Base-by-base conservation (phyloP, 2,888 invertebrate genomes). In the Ochropleura leucogaster region DNA sequence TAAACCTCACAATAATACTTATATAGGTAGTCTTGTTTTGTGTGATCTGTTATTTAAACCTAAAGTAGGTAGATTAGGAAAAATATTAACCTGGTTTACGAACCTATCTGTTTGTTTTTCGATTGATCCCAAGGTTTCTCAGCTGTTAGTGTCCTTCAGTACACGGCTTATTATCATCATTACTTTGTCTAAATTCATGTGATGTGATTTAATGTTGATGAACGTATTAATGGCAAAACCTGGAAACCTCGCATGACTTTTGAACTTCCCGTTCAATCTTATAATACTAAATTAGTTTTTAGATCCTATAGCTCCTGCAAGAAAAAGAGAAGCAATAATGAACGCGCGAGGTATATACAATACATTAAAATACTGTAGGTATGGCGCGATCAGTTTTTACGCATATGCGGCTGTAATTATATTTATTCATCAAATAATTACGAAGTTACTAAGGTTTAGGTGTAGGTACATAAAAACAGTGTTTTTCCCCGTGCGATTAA, bases 271-370 rank as follows among this genome's bases (percentile, higher is more conserved):
- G 30, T 57, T 30, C 0, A 30, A 6, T 57, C 0, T 14, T 55
- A 4, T 20, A 18, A 9, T 69, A 67, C 8, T 4, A 42, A 20
- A 30, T 30, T 0, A n/a, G 0, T 5, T 8, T 9, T 0, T 20
- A 8, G 0, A 7, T 40, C 8, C 1, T 49, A n/a, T 42, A 77
- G 53, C 82, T 59, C 78, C 78, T 79, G 47, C 20, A 20, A 12
- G 20, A 44, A 40, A 40, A 49, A 49, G 18, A 60, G 1, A 44
- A 40, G 77, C 77, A 77, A 81, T 12, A 20, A 40, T 18, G 12
- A 44, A 44, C 40, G 12, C 12, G 12, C 9, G 12, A 9, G 20
- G 18, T 40, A 60, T 42, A 30, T 30, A 30, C 30, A 30, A 30
- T 30, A 60, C 3, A 49, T 42, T 46, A 59, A 63, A 51, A 7